Percentiles rank a stretch among this genome's conserved stretches.
Evolutionary conservation across 2,888 invertebrate species (phyloP).

Genomic region (Troglohyphantes excavatus): DNA sequence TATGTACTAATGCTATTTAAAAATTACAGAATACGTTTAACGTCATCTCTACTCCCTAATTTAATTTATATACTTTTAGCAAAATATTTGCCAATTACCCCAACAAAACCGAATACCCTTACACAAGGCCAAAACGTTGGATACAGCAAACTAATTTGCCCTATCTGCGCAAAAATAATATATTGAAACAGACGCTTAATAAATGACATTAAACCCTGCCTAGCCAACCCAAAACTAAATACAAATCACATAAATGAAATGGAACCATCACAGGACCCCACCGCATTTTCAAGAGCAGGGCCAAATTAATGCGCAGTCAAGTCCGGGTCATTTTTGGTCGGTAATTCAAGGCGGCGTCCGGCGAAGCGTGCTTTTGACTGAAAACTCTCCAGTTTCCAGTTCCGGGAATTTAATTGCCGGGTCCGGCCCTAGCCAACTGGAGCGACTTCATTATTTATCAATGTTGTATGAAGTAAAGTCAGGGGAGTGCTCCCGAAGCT

Average conservation of each 20-base stretch:
- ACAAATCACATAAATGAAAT: conserved; percentile 1
- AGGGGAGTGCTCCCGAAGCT: conserved; percentile 30
- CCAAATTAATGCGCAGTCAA: conserved; percentile 53
- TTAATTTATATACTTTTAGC: too few relatives aligned
- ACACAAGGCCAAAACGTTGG: too few relatives aligned
- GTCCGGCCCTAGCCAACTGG: conserved; percentile 51
- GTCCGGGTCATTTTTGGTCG: conserved; percentile 54
- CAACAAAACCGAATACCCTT: too few relatives aligned
- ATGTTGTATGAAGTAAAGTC: conserved; percentile 63
- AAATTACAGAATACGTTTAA: too few relatives aligned
- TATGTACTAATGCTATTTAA: too few relatives aligned
- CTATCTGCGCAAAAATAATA: background rate
- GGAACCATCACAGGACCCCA: background rate
- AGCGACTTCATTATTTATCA: conserved; percentile 76
- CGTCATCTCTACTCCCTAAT: too few relatives aligned
- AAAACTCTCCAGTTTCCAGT: conserved; percentile 52
- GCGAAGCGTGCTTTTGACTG: conserved; percentile 48
- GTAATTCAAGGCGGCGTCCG: conserved; percentile 24
- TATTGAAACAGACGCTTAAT: background rate
- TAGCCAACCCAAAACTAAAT: background rate
- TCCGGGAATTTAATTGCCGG: conserved; percentile 70
- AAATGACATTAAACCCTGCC: too few relatives aligned
- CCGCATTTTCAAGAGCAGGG: background rate
- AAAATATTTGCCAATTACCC: too few relatives aligned
- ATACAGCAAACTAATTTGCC: too few relatives aligned